A percentile compares a stretch with the other conserved stretches of the same genome.
phyloP scores from a whole-genome alignment of 1,140 invertebrate species.

The Aphaenogaster floridana region DNA sequence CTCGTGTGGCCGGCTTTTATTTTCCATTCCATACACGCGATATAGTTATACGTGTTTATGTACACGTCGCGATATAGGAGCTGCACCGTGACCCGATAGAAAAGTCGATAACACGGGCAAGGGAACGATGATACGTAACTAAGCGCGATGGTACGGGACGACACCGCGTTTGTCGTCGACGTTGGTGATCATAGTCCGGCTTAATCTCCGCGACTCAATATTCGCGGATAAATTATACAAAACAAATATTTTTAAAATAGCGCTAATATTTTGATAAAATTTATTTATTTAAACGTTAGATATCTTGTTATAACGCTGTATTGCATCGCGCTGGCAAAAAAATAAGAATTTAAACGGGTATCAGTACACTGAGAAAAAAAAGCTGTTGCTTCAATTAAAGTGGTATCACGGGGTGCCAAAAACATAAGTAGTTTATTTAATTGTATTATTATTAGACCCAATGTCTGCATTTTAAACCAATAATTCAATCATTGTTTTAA shows the following conservation, averaged over 20 bases:
- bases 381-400: too few relatives aligned
- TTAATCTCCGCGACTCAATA: neutral
- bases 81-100: constrained; percentile 57
- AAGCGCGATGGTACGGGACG: constrained; percentile 45
- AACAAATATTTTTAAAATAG: neutral
- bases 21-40: constrained; percentile 56
- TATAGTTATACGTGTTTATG: constrained; percentile 54
- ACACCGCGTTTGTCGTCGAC: constrained; percentile 36
- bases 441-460: too few relatives aligned
- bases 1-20: constrained; percentile 54
- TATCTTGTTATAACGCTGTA: neutral
- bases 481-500: too few relatives aligned
- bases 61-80: constrained; percentile 39
- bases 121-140: constrained; percentile 52
- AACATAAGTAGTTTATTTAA: too few relatives aligned
- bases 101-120: constrained; percentile 63
- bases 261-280: neutral
- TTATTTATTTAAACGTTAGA: neutral
- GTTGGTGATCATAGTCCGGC: constrained; percentile 12
- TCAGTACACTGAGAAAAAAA: neutral
- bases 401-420: too few relatives aligned
- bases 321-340: neutral
- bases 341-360: neutral
- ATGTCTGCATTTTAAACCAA: too few relatives aligned
- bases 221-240: neutral